These are phyloP conservation scores for Alitta virens DNA, from an alignment of 2,888 invertebrate species.

Conservation along the genomic window DNA sequence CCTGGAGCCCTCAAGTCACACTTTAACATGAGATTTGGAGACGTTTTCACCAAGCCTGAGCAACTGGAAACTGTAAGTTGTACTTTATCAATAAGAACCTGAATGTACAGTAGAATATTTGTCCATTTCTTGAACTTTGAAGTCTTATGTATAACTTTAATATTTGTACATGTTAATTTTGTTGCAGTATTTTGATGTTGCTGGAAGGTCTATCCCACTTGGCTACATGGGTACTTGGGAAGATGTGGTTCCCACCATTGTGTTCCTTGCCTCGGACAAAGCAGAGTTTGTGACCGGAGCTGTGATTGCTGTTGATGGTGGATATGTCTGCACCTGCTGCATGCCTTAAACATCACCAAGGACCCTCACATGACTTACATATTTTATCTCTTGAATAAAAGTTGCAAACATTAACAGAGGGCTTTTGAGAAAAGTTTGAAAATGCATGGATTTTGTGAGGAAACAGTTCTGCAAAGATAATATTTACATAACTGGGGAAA, in stretches of 20 bases:
- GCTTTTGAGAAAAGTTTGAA: too few relatives aligned
- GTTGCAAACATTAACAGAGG: too few relatives aligned
- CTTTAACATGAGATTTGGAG: conserved; percentile 8
- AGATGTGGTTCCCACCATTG: conserved; percentile 6
- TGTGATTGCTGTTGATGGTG: conserved; percentile 2
- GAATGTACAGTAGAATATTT: too few relatives aligned
- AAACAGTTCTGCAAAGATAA: too few relatives aligned
- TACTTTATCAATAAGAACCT: too few relatives aligned
- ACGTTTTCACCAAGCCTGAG: conserved; percentile 1
- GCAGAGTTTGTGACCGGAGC: not conserved
- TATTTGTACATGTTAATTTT: not conserved
- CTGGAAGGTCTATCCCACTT: conserved; percentile 1
- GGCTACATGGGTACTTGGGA: conserved; percentile 1
- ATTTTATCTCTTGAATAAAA: too few relatives aligned
- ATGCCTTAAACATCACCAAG: not conserved
- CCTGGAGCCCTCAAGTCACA: conserved; percentile 4
- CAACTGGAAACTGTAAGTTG: conserved; percentile 4
- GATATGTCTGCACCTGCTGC: not conserved
- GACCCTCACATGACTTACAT: too few relatives aligned
- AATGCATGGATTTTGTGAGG: too few relatives aligned
- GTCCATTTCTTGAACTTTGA: too few relatives aligned
- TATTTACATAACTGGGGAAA: too few relatives aligned
- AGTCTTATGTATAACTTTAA: too few relatives aligned
- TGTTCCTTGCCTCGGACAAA: conserved; percentile 6
- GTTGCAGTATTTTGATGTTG: conserved; percentile 4